Percentiles rank a stretch among this genome's conserved stretches.
Evolutionary conservation across 2,888 invertebrate genomes (phyloP).

Genomic region (Cheilosia grossa): DNA sequence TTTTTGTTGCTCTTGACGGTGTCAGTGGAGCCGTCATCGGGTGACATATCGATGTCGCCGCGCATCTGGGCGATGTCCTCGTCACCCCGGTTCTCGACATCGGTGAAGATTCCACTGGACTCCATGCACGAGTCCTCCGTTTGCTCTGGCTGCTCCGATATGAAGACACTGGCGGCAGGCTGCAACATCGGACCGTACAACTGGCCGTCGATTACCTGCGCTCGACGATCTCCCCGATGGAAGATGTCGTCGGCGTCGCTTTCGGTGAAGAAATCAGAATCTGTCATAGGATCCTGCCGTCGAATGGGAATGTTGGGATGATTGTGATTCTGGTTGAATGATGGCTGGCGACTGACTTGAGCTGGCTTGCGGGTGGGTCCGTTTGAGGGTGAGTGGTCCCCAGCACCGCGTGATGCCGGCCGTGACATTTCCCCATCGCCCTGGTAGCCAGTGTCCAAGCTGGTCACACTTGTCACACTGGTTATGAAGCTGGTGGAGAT

Average conservation of each 20-base stretch:
- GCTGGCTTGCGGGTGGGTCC: slow-evolving; percentile 82
- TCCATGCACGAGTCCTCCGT: slow-evolving; percentile 93
- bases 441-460: slow-evolving; percentile 96
- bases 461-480: slow-evolving; percentile 95
- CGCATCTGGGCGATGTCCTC: slow-evolving; percentile 84
- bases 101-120: slow-evolving; percentile 94
- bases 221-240: slow-evolving; percentile 89
- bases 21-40: slow-evolving; percentile 85
- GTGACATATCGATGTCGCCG: slow-evolving; percentile 85
- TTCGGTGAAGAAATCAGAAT: slow-evolving; percentile 95
- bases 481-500: slow-evolving; percentile 91
- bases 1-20: slow-evolving; percentile 84
- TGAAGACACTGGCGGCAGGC: slow-evolving; percentile 84
- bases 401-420: slow-evolving; percentile 90
- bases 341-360: slow-evolving; percentile 83
- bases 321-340: slow-evolving; percentile 80
- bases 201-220: slow-evolving; percentile 94
- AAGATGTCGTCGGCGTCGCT: slow-evolving; percentile 91
- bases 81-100: slow-evolving; percentile 91
- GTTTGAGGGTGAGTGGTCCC: slow-evolving; percentile 88
- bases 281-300: slow-evolving; percentile 93
- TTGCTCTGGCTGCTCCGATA: slow-evolving; percentile 84
- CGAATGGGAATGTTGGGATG: slow-evolving; percentile 86
- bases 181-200: slow-evolving; percentile 88
- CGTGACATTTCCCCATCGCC: slow-evolving; percentile 95